Conservation (phyloP, 2,888 invertebrate genomes). For the Lepidocyrtinus sp. region DNA sequence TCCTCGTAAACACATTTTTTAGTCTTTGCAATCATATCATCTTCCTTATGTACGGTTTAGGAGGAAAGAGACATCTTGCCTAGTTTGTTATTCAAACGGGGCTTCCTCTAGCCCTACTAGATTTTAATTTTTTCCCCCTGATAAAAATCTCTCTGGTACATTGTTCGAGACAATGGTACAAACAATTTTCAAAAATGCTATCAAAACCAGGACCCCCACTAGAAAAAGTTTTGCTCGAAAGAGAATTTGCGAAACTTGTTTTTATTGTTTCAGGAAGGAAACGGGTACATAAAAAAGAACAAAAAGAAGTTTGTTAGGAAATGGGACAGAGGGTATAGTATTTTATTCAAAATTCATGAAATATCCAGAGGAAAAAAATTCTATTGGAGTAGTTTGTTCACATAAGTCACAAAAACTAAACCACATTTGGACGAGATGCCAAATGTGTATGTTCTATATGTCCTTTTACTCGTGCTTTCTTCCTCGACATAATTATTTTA, state of each 20-base stretch:
- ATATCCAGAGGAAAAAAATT: conserved; percentile 1
- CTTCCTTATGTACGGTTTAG: no score
- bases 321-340: background rate
- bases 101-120: no score
- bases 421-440: no score
- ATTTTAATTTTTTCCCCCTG: no score
- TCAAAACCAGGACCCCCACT: background rate
- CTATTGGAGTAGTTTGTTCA: background rate
- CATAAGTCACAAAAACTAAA: background rate
- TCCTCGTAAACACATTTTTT: background rate
- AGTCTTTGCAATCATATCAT: no score
- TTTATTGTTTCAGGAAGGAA: conserved; percentile 49
- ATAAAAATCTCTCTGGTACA: background rate
- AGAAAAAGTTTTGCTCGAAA: conserved; percentile 4
- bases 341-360: conserved; percentile 16
- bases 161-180: background rate
- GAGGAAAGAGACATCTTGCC: no score
- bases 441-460: no score
- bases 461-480: background rate
- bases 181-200: background rate
- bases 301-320: conserved; percentile 19
- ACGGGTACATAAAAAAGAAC: conserved; percentile 30
- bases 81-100: no score
- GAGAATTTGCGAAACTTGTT: conserved; percentile 39
- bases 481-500: background rate